These are phyloP conservation scores for Microcebus ravelobensis DNA, from an alignment of 2,113 vertebrate species.

Conservation along the genomic window DNA sequence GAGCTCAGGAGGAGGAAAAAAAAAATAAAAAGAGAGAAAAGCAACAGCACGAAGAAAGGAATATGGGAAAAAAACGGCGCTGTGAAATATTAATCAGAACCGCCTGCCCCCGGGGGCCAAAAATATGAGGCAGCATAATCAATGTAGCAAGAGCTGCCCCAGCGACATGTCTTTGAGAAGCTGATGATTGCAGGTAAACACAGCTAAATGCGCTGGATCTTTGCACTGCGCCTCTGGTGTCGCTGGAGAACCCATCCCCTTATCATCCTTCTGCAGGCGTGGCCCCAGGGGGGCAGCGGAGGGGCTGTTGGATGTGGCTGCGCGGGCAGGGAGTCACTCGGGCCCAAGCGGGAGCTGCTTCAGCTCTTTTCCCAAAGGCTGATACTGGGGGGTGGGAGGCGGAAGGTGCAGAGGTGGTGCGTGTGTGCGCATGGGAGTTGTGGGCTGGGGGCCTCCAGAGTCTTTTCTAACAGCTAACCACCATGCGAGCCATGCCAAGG, in stretches of 20 bases:
- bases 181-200: conserved; percentile 87
- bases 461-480: neutral
- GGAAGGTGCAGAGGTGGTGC: neutral
- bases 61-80: conserved; percentile 66
- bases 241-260: conserved; percentile 82
- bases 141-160: conserved; percentile 69
- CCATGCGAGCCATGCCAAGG: neutral
- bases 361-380: neutral
- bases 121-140: conserved; percentile 76
- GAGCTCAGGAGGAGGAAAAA: conserved; percentile 48
- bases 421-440: neutral
- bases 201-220: conserved; percentile 81
- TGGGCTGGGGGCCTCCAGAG: neutral
- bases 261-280: conserved; percentile 89
- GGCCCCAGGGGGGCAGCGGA: conserved; percentile 76
- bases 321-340: neutral
- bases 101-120: conserved; percentile 81
- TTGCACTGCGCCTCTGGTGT: conserved; percentile 65
- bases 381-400: neutral
- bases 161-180: conserved; percentile 79
- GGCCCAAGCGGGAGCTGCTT: neutral
- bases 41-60: conserved; percentile 52
- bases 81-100: conserved; percentile 91
- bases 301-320: conserved; percentile 75
- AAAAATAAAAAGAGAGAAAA: conserved; percentile 38